A percentile compares a stretch with the other conserved stretches of the same genome.
Conservation (phyloP, 2,113 vertebrate genomes). For the Tricholaema leucomelas region DNA sequence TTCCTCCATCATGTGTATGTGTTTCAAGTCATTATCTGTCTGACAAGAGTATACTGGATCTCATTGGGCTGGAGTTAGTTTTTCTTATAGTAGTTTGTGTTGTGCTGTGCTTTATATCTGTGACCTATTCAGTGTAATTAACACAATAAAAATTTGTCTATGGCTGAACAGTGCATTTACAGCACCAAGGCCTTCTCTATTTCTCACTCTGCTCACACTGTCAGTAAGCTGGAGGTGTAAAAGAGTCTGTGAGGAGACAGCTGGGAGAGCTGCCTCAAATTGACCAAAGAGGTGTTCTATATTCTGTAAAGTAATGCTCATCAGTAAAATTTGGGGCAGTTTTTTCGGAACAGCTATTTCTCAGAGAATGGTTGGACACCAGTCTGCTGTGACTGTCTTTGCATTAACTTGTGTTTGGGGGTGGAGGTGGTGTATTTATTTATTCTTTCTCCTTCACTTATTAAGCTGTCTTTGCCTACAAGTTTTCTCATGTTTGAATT, state of each 20-base stretch:
- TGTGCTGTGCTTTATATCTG: not conserved
- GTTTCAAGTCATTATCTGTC: not conserved
- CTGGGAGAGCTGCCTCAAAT: not conserved
- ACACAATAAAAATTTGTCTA: not conserved
- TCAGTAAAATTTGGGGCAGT: not conserved
- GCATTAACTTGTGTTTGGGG: not conserved
- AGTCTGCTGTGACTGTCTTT: not conserved
- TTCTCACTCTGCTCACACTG: not conserved
- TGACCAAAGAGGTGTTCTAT: not conserved
- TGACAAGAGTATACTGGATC: not conserved
- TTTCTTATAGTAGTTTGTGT: not conserved
- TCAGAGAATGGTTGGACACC: not conserved
- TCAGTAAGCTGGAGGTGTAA: not conserved
- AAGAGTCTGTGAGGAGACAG: not conserved
- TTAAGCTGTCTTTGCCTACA: too few species aligned
- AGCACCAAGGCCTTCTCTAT: not conserved
- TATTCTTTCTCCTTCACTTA: too few species aligned
- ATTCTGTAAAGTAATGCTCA: not conserved
- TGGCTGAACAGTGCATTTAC: not conserved
- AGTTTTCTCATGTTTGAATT: too few species aligned
- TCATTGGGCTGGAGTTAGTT: not conserved
- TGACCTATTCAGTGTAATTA: not conserved
- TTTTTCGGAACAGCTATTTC: not conserved
- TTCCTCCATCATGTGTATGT: not conserved
- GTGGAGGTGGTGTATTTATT: too few species aligned